Evolutionary conservation across 1,140 invertebrate species (phyloP).

Genomic region (Rhyzopertha dominica): DNA sequence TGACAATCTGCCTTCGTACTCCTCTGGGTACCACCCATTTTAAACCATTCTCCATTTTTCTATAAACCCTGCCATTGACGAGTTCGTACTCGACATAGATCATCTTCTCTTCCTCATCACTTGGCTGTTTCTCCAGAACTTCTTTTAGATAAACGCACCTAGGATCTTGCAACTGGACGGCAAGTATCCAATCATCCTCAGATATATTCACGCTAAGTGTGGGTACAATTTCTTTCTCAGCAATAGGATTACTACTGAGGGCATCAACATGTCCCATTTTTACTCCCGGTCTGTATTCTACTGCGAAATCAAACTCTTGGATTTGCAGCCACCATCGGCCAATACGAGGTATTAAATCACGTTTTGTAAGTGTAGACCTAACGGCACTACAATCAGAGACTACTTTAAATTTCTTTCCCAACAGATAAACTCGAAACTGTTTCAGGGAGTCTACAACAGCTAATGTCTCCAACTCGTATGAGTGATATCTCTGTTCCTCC

Average conservation of each 20-base stretch:
- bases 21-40: slow-evolving; percentile 7
- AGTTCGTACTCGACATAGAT: no score
- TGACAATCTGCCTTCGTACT: background rate
- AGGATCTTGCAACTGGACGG: no score
- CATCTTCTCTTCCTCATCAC: no score
- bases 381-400: slow-evolving; percentile 31
- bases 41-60: slow-evolving; percentile 7
- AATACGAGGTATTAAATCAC: no score
- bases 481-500: slow-evolving; percentile 35
- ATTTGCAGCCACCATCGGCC: slow-evolving; percentile 26
- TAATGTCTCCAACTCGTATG: slow-evolving; percentile 41
- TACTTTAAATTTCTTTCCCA: slow-evolving; percentile 30
- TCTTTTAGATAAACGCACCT: no score
- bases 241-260: slow-evolving; percentile 30
- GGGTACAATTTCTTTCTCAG: no score
- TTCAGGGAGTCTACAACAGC: slow-evolving; percentile 35
- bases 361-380: no score
- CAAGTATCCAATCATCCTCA: no score
- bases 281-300: slow-evolving; percentile 28
- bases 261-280: slow-evolving; percentile 26
- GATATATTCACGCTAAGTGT: no score
- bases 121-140: no score
- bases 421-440: slow-evolving; percentile 32
- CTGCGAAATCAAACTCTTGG: slow-evolving; percentile 30
- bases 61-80: slow-evolving; percentile 9